phyloP scores from a whole-genome alignment of 2,113 vertebrate species.

The Rhizomys pruinosus region DNA sequence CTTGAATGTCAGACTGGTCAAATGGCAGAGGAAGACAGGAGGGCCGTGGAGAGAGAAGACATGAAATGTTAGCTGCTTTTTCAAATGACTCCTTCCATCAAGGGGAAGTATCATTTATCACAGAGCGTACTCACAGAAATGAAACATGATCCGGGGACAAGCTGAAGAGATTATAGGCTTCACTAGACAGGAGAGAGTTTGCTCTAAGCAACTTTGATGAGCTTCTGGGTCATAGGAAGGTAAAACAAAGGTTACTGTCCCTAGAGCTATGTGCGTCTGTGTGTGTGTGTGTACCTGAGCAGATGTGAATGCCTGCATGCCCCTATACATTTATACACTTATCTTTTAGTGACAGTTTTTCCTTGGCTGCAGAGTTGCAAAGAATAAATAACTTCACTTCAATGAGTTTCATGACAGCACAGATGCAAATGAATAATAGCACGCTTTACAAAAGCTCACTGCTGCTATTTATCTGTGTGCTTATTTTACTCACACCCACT shows the following conservation, averaged over 20 bases:
- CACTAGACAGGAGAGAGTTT: background rate
- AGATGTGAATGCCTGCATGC: background rate
- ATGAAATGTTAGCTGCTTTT: background rate
- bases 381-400: background rate
- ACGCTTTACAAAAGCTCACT: background rate
- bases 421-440: background rate
- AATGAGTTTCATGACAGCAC: background rate
- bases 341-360: background rate
- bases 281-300: background rate
- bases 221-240: conserved; percentile 37
- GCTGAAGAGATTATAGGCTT: conserved; percentile 58
- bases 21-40: background rate
- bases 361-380: background rate
- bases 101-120: conserved; percentile 54
- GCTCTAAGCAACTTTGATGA: conserved; percentile 60
- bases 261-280: accelerated
- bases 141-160: conserved; percentile 16
- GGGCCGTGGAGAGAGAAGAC: background rate
- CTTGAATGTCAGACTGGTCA: background rate
- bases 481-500: background rate
- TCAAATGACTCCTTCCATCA: background rate
- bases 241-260: background rate
- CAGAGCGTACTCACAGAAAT: background rate
- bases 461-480: background rate
- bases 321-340: background rate